Conservation (phyloP, 2,113 vertebrate species). For the Crotalus helleri region DNA sequence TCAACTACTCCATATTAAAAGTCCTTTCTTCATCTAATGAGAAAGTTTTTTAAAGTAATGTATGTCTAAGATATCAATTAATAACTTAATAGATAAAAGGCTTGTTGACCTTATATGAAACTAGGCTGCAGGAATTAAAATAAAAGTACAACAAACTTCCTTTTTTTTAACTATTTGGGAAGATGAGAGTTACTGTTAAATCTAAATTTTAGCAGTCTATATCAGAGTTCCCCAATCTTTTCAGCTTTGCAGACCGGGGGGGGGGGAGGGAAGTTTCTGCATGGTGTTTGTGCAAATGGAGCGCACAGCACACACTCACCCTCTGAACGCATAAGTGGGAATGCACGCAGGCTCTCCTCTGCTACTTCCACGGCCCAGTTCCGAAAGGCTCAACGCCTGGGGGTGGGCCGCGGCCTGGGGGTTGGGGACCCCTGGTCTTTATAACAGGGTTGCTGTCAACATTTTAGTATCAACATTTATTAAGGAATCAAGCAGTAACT, state of each 20-base stretch:
- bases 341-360: neutral
- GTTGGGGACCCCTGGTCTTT: neutral
- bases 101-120: neutral
- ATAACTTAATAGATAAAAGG: neutral
- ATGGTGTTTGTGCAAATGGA: neutral
- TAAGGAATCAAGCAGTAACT: neutral
- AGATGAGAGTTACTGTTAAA: neutral
- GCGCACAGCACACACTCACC: neutral
- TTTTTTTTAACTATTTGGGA: neutral
- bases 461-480: neutral
- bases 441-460: neutral
- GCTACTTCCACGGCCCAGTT: neutral
- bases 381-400: too few relatives aligned
- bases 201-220: neutral
- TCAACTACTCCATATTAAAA: neutral
- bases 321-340: fast-evolving
- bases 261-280: neutral
- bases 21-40: neutral
- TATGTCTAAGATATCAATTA: neutral
- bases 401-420: too few relatives aligned
- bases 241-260: neutral
- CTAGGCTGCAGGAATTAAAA: neutral
- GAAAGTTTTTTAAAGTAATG: neutral
- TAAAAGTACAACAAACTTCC: neutral
- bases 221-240: too few relatives aligned